A percentile compares a stretch with the other conserved stretches of the same genome.
Evolutionary conservation across 2,797 vertebrate genomes (phyloP).

Genomic region (Chloroceryle inda): DNA sequence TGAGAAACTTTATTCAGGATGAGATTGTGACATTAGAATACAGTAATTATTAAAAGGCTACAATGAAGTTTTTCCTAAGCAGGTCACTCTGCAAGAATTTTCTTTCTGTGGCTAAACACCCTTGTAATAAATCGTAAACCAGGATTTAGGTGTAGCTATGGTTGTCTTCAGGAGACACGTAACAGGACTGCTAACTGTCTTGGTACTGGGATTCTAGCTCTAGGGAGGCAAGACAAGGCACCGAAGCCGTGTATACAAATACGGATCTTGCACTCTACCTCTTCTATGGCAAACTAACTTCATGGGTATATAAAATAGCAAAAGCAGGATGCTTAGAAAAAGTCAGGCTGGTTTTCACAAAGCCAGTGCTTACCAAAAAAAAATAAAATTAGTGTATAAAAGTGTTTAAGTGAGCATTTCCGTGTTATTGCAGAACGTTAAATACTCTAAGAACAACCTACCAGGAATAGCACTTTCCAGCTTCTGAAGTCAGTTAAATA

Average conservation of each 20-base stretch:
- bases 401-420: conserved; percentile 41
- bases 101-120: neutral
- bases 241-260: conserved; percentile 53
- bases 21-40: neutral
- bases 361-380: conserved; percentile 58
- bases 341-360: conserved; percentile 56
- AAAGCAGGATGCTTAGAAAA: conserved; percentile 63
- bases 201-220: neutral
- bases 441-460: conserved; percentile 51
- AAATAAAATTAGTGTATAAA: conserved; percentile 45
- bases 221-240: conserved; percentile 58
- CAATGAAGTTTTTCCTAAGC: neutral
- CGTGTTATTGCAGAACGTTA: conserved; percentile 51
- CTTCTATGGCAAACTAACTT: neutral
- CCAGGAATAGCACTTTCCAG: conserved; percentile 71
- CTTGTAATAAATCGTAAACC: neutral
- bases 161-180: neutral
- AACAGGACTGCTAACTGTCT: conserved; percentile 19
- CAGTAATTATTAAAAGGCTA: conserved; percentile 21
- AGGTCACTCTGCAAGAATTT: neutral
- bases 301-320: conserved; percentile 31
- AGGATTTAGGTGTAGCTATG: neutral
- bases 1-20: conserved; percentile 8
- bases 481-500: conserved; percentile 70
- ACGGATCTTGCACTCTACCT: conserved; percentile 4